Evolutionary conservation across 1,140 invertebrate genomes (phyloP), one percentile per base, ranked within the genome.

Genomic region (Cyclina sinensis): DNA sequence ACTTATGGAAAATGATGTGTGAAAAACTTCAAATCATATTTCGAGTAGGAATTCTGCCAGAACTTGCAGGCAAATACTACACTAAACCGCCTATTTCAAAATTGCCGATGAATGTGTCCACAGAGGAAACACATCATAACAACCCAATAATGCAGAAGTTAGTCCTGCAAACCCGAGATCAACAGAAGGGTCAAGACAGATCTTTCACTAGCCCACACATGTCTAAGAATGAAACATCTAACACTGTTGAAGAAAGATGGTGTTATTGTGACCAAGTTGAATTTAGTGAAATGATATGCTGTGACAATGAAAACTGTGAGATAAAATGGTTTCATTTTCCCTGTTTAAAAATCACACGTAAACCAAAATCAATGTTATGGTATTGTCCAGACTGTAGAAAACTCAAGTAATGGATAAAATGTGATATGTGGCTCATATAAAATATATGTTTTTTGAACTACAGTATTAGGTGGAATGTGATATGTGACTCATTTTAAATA

Each of bases 381-480:
- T 73, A 73, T 39, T 73, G n/a, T 73, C 68, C 68, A 18, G 68
- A 73, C 68, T 73, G 68, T 73, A 73, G 68, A 73, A 73, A 73
- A 73, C 68, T 73, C 68, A 73, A 73, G 68, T n/a, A 39, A 73
- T 32, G 32, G 27, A n/a, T 39, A 12, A 73, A 73, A 73, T 11
- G 11, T 18, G 35, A 32, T 18, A 73, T 35, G 35, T 73, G 35
- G n/a, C 27, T 73, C 68, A 73, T 35, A 11, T 32, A 39, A 35
- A 32, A 73, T 32, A 39, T 65, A 12, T 24, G 21, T n/a, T n/a
- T 65, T n/a, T 12, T n/a, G 59, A 11, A 65, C 30, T n/a, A 24
- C 9, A 30, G 30, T 65, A 9, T 12, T 7, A 24, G 21, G 21
- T n/a, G 21, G 9, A 65, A n/a, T 65, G 59, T 12, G 7, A 9